Conservation (phyloP, 2,888 invertebrate genomes). For the Agrenia bidenticulata region DNA sequence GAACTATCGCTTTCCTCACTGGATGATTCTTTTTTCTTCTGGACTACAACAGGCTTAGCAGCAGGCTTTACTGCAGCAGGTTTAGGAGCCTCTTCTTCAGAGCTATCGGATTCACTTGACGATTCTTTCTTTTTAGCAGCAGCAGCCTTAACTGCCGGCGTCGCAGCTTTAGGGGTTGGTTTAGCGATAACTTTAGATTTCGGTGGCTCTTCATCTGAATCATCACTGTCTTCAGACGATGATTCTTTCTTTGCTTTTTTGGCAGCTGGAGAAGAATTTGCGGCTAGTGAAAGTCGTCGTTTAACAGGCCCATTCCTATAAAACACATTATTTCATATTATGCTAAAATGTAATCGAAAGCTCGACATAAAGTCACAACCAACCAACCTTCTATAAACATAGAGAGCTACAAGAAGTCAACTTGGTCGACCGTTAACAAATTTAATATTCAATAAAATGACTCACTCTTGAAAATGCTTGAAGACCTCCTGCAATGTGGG, state of each 20-base stretch:
- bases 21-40: constrained; percentile 14
- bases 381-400: background rate
- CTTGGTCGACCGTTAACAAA: too few species aligned
- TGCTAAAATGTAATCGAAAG: too few species aligned
- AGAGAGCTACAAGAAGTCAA: too few species aligned
- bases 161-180: constrained; percentile 2
- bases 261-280: constrained; percentile 28
- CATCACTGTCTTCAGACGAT: constrained; percentile 27
- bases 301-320: constrained; percentile 46
- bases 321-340: constrained; percentile 11
- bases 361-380: background rate
- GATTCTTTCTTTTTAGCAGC: constrained; percentile 22
- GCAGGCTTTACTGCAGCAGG: constrained; percentile 13
- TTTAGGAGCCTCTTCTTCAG: constrained; percentile 50
- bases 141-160: constrained; percentile 34
- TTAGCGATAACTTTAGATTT: constrained; percentile 17
- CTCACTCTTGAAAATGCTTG: constrained; percentile 59
- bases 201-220: constrained; percentile 50
- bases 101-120: constrained; percentile 27
- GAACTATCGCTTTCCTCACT: constrained; percentile 32
- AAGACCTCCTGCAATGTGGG: constrained; percentile 67
- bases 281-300: constrained; percentile 46
- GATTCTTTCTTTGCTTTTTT: constrained; percentile 24
- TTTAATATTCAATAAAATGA: too few species aligned
- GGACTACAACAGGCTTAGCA: constrained; percentile 8